Evolutionary conservation across 2,797 vertebrate species (phyloP), one percentile per base, ranked within the genome.

Genomic region (Serranus cabrilla): DNA sequence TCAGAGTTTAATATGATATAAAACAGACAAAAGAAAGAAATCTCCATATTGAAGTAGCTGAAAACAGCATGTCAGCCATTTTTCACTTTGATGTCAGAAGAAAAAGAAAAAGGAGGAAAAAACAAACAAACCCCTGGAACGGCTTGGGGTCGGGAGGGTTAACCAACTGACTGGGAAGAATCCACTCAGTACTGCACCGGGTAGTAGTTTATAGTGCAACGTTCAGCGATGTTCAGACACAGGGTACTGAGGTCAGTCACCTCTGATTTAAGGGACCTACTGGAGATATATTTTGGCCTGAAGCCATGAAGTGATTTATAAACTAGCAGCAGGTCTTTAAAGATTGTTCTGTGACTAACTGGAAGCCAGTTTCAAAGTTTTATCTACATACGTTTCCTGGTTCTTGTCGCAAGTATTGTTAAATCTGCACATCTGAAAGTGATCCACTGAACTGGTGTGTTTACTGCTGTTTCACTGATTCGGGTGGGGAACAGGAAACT

Each of bases 291-390:
- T 49, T 64, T 49, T 59, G 20, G 3, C 52, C 13, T 34, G 23
- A 7, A 70, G 55, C 34, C 37, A 27, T 43, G 9, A 27, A 56
- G 20, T n/a, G 25, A 59, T 59, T 57, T 43, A 39, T 31, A 39
- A 73, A 52, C 55, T 18, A 40, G 50, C 42, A 69, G 57, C 47
- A 55, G 20, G 47, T 58, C 40, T 71, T 67, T 51, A 45, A 67
- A 78, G 56, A 55, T 43, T 23, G 25, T 18, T 43, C 21, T 57
- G 16, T 25, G 43, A 56, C 21, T 34, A 47, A 70, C n/a, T 39
- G n/a, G 47, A 54, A 31, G 49, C n/a, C 49, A 45, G 52, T 64
- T 58, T 43, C n/a, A 47, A 54, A 67, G 17, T 42, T 56, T 49
- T 20, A 47, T 81, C 21, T 54, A 14, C 66, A 66, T 71, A 47